Evolutionary conservation across 2,888 invertebrate genomes (phyloP), one percentile per base, ranked within the genome.

Genomic region (Netelia virgata): DNA sequence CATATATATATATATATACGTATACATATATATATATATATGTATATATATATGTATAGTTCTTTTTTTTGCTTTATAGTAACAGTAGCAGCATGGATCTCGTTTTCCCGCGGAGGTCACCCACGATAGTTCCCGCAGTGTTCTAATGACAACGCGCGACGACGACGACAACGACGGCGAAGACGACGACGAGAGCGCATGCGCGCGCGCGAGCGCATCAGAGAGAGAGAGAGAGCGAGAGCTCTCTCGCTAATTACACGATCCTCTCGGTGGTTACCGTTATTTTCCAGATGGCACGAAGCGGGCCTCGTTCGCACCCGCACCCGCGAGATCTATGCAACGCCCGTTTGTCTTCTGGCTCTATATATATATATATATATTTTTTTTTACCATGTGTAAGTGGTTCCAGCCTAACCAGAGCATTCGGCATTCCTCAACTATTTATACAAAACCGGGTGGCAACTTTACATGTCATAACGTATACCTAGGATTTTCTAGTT

Each of bases 271-370:
- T 14, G 14, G 88, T 90, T 90, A 90, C 90, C 91, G 91, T 90
- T 91, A 91, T 90, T 90, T 90, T 90, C 89, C 91, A 91, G 90
- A 88, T 90, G 91, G 89, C 89, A 88, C 86, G 85, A 82, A 16
- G 18, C 20, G 36, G 43, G 36, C 43, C 66, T 36, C 64, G 74
- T 72, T 77, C 78, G 61, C 74, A 70, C 73, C 74, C 83, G 70
- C 69, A 9, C 59, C 20, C 28, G 28, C 50, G 43, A 63, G 61
- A 61, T 23, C 63, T 78, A 72, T 83, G 72, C 77, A 86, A 89
- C 90, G 88, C 88, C 88, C 89, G 90, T 90, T 90, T 87, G 88
- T 87, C 88, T 89, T 89, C 85, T 90, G 84, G 81, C 84, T 87
- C 86, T 14, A 47, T 14, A 14, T 47, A 28, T 28, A 28, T 28